Evolutionary conservation across 2,888 invertebrate species (phyloP).

Genomic region (Suillia variegata): DNA sequence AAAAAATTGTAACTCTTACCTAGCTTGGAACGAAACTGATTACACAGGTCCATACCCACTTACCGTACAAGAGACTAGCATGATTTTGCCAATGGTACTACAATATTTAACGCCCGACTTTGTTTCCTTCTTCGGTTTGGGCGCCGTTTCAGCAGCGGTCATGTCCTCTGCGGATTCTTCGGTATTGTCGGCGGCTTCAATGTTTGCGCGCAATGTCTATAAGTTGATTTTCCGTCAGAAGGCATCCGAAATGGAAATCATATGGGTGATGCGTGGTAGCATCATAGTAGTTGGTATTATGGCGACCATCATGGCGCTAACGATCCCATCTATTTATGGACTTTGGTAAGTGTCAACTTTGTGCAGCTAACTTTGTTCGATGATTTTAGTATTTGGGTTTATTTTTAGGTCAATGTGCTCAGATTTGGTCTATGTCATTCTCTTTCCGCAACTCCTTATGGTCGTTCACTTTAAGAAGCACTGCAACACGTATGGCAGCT

Average conservation of each 20-base stretch:
- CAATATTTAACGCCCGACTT: conserved; percentile 95
- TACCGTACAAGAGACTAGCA: conserved; percentile 79
- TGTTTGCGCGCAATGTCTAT: conserved; percentile 99
- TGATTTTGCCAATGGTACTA: conserved; percentile 96
- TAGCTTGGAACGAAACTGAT: conserved; percentile 95
- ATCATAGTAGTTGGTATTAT: conserved; percentile 91
- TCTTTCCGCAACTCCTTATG: conserved; percentile 97
- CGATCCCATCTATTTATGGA: conserved; percentile 96
- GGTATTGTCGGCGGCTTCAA: conserved; percentile 95
- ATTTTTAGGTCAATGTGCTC: conserved; percentile 89
- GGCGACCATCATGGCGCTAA: conserved; percentile 94
- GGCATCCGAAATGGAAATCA: conserved; percentile 97
- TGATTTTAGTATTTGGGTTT: not conserved
- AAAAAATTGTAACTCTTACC: not conserved
- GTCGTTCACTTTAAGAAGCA: conserved; percentile 94
- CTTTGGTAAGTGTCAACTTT: conserved; percentile 74
- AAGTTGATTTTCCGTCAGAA: conserved; percentile 94
- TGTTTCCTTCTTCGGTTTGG: conserved; percentile 96
- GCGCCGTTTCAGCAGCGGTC: conserved; percentile 98
- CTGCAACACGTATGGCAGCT: conserved; percentile 97
- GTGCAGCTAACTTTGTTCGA: conserved; percentile 8
- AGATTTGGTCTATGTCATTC: conserved; percentile 97
- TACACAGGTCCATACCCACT: conserved; percentile 79
- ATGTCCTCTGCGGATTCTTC: conserved; percentile 99
- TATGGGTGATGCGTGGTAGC: conserved; percentile 91